A percentile compares a stretch with the other conserved stretches of the same genome.
These are phyloP conservation scores for Chlorospingus semifuscus DNA, from an alignment of 2,797 vertebrate species.

Conservation along the genomic window DNA sequence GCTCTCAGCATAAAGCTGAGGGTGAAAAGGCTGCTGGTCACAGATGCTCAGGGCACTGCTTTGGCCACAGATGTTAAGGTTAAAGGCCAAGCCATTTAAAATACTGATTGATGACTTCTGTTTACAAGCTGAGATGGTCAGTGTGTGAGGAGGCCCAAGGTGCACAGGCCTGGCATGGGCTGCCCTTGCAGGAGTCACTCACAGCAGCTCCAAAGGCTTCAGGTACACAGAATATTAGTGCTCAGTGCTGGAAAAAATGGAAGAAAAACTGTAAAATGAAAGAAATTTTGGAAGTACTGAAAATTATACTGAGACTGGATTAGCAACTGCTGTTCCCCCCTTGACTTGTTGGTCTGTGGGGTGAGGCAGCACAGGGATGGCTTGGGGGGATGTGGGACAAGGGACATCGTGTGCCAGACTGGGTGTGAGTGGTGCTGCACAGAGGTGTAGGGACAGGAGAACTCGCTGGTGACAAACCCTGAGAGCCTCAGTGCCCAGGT, in stretches of 20 bases:
- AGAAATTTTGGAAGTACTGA: not conserved
- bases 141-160: not conserved
- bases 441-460: not conserved
- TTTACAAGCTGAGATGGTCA: conserved; percentile 81
- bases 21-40: not conserved
- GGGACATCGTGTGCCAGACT: not conserved
- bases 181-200: not conserved
- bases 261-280: not conserved
- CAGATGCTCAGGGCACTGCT: conserved; percentile 53
- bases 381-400: not conserved
- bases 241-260: not conserved
- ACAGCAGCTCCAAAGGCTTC: not conserved
- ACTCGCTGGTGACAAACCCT: not conserved
- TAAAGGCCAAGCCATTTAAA: conserved; percentile 87
- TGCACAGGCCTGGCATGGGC: not conserved
- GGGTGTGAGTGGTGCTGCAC: not conserved
- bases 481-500: not conserved
- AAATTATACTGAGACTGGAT: not conserved
- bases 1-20: not conserved
- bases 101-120: conserved; percentile 83
- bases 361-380: not conserved
- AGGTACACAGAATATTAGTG: not conserved
- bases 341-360: not conserved
- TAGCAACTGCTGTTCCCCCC: not conserved
- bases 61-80: conserved; percentile 87